Evolutionary conservation across 2,888 invertebrate genomes (phyloP).

Genomic region (Nasonia oneida): DNA sequence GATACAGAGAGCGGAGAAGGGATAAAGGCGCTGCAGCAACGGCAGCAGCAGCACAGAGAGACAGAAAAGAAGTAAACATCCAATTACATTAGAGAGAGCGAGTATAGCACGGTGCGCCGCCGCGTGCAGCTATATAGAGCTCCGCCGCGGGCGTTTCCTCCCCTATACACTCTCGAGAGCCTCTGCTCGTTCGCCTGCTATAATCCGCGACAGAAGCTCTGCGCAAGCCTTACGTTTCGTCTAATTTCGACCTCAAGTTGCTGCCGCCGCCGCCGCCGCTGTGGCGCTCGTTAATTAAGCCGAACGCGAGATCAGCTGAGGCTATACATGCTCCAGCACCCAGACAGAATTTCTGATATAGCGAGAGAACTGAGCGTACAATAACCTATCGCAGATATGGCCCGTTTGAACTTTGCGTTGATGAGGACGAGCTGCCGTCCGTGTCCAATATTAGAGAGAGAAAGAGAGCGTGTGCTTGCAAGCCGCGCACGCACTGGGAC

Average conservation of each 20-base stretch:
- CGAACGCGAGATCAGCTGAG: constrained; percentile 13
- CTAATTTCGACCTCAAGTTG: constrained; percentile 61
- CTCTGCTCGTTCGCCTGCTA: constrained; percentile 29
- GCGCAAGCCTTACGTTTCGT: constrained; percentile 52
- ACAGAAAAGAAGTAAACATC: constrained; percentile 60
- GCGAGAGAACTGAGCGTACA: neutral
- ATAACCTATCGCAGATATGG: constrained; percentile 44
- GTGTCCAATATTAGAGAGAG: constrained; percentile 34
- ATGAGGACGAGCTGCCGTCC: constrained; percentile 60
- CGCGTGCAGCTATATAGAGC: neutral
- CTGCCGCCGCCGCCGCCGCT: constrained; percentile 1
- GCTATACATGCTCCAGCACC: neutral
- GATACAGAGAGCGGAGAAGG: neutral
- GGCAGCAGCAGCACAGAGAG: neutral
- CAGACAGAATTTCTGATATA: constrained; percentile 34
- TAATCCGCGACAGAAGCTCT: constrained; percentile 43
- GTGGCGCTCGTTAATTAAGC: constrained; percentile 58
- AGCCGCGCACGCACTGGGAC: constrained; percentile 75
- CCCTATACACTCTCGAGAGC: neutral
- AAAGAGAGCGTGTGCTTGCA: constrained; percentile 58
- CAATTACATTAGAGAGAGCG: constrained; percentile 61
- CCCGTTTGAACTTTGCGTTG: constrained; percentile 73
- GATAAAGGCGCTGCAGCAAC: neutral
- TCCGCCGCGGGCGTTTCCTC: constrained; percentile 49
- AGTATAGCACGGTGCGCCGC: neutral